A percentile compares a stretch with the other conserved stretches of the same genome.
Conservation (phyloP, 2,888 invertebrate genomes). For the Adela reaumurella region DNA sequence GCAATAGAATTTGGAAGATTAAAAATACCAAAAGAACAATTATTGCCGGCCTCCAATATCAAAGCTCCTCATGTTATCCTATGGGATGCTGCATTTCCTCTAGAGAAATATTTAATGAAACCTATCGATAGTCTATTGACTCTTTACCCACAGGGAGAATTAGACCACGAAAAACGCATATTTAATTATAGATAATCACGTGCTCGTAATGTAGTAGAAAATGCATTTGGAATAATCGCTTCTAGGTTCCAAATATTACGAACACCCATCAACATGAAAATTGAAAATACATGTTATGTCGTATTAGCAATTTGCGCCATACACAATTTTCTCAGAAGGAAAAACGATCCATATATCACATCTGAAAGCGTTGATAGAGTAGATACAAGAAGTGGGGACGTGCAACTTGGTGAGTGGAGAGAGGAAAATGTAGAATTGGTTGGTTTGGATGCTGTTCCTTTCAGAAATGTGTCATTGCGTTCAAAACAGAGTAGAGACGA, state of each 20-base stretch:
- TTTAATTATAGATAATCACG: conserved; percentile 12
- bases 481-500: conserved; percentile 9
- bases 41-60: too few species aligned
- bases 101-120: conserved; percentile 10
- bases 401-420: conserved; percentile 8
- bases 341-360: conserved; percentile 6
- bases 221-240: conserved; percentile 9
- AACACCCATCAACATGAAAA: conserved; percentile 8
- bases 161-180: conserved; percentile 9
- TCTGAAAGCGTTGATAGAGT: conserved; percentile 7
- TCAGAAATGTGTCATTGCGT: conserved; percentile 6
- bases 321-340: conserved; percentile 9
- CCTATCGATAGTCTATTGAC: too few species aligned
- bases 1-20: too few species aligned
- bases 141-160: conserved; percentile 10
- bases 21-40: too few species aligned
- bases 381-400: too few species aligned
- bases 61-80: too few species aligned
- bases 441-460: conserved; percentile 6
- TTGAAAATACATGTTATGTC: conserved; percentile 7
- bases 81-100: conserved; percentile 9
- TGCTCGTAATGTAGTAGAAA: conserved; percentile 4
- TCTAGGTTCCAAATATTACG: conserved; percentile 8
- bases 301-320: conserved; percentile 7
- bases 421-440: conserved; percentile 5